Percentiles rank a stretch among this genome's conserved stretches.
Evolutionary conservation across 2,113 vertebrate genomes (phyloP).

Genomic region (Noctilio leporinus): DNA sequence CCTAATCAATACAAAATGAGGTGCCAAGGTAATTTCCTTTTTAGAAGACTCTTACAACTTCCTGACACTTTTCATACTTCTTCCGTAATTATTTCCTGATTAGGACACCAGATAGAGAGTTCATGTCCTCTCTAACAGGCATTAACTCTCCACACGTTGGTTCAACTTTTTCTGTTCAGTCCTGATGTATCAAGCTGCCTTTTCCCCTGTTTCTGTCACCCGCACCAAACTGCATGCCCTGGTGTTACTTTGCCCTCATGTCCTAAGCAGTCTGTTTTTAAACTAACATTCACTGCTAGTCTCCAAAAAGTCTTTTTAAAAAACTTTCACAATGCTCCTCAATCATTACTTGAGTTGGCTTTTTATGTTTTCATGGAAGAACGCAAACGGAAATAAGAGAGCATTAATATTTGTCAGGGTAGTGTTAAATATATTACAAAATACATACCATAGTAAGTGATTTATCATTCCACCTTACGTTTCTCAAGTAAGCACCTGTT

Average conservation of each 20-base stretch:
- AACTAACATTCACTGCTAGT: not conserved
- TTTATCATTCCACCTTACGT: not conserved
- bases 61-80: slow-evolving; percentile 55
- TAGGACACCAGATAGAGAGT: slow-evolving; percentile 36
- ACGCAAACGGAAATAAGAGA: not conserved
- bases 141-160: not conserved
- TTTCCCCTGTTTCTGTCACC: not conserved
- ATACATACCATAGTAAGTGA: not conserved
- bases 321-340: not conserved
- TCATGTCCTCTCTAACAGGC: not conserved
- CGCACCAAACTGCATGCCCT: rapidly evolving
- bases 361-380: not conserved
- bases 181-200: not conserved
- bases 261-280: not conserved
- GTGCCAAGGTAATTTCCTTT: slow-evolving; percentile 49
- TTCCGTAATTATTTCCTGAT: slow-evolving; percentile 59
- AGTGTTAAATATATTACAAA: not conserved
- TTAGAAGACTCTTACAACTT: slow-evolving; percentile 32
- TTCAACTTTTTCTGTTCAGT: not conserved
- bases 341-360: not conserved
- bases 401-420: not conserved
- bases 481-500: not conserved
- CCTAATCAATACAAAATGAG: slow-evolving; percentile 53
- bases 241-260: not conserved
- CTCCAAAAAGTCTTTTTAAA: not conserved